Evolutionary conservation across 1,140 invertebrate species (phyloP), one percentile per base, ranked within the genome.

Genomic region (Eumeta japonica): DNA sequence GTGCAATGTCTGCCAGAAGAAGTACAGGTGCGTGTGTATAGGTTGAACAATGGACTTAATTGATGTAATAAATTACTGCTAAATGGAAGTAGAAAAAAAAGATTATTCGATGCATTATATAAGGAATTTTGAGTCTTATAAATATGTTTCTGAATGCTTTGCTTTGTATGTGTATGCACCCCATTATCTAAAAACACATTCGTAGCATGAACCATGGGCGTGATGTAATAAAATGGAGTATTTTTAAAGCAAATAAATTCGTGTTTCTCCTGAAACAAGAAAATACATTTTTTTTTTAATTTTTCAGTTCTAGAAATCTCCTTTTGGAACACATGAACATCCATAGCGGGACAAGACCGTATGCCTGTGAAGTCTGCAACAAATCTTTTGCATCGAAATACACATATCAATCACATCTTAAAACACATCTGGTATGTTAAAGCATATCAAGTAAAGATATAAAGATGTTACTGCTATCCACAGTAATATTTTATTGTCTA

Each of bases 351-450:
- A 50, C 76, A 17, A 64, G 86, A 3, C 86, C 87, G 0, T 85
- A 88, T 58, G 55, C 75, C 2, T 89, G 87, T 50, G 48, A 68
- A 1, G 52, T 75, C 10, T 90, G 88, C 58, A 72, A 76, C 3
- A 89, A 89, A 67, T 78, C 81, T 48, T 89, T 89, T 60, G 83
- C 87, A 1, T 87, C 84, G 1, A 89, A 89, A 47, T 89, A 89
- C 51, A 86, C 86, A 1, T 83, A 83, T 41, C 85, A 83, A 48
- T 82, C 85, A 0, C 88, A 89, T 53, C 70, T 83, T 36, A 89
- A 88, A 66, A 89, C 84, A 0, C 87, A 90, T 48, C 74, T 81
- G 53, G 77, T n/a, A n/a, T n/a, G n/a, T 80, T 45, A 37, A 7
- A 20, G 30, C 24, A 35, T 2, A 16, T 16, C 9, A 14, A 1